Conservation (phyloP, 2,113 vertebrate genomes). For the Poeciliopsis turrubarensis region DNA sequence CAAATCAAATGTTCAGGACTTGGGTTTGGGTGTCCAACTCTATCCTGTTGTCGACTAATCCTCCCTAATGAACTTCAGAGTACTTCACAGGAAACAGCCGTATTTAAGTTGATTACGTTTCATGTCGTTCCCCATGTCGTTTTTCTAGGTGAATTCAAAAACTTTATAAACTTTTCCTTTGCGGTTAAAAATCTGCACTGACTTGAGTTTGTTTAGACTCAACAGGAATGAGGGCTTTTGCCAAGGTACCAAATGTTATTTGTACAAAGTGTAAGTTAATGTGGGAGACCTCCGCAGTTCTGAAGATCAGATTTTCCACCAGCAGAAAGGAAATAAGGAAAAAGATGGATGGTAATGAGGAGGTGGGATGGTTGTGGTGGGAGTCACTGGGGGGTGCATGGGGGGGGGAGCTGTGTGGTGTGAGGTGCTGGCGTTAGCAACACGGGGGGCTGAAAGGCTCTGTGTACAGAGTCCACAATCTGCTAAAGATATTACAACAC, state of each 20-base stretch:
- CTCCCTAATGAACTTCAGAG: no score
- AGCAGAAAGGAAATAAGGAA: background rate
- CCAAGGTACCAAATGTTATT: background rate
- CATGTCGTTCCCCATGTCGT: no score
- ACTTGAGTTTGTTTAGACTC: background rate
- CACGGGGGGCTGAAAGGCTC: slow-evolving; percentile 31
- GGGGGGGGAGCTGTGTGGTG: slow-evolving; percentile 43
- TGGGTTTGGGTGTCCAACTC: no score
- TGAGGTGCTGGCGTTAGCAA: slow-evolving; percentile 24
- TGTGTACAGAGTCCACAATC: slow-evolving; percentile 54
- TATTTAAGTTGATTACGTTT: no score
- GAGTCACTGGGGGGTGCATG: slow-evolving; percentile 23
- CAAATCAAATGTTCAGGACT: background rate
- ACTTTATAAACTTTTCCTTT: background rate
- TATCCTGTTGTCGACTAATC: no score
- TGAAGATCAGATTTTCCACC: slow-evolving; percentile 12
- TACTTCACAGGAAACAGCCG: no score
- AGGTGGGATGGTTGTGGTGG: background rate
- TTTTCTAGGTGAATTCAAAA: background rate
- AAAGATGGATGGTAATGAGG: background rate
- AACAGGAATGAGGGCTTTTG: background rate
- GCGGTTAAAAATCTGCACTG: background rate
- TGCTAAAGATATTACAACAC: slow-evolving; percentile 59
- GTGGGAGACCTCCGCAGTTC: background rate
- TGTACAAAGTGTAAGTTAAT: background rate